Evolutionary conservation across 2,113 vertebrate genomes (phyloP).

Genomic region (Uria aalge): DNA sequence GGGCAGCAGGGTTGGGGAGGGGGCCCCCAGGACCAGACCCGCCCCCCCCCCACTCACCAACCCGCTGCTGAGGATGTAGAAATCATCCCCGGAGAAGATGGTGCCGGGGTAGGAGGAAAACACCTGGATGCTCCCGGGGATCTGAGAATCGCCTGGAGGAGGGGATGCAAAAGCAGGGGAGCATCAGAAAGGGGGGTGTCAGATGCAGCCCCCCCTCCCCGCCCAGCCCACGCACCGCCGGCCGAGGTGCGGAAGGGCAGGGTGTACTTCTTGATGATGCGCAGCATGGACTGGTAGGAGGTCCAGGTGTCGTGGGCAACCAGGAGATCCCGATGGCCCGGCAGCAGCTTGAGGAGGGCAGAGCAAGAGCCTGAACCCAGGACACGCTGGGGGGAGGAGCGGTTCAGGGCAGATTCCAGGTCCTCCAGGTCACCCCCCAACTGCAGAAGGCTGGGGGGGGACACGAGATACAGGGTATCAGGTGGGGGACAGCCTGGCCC

Average conservation of each 20-base stretch:
- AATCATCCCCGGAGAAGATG: constrained; percentile 93
- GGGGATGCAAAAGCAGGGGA: background rate
- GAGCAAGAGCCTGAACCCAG: constrained; percentile 92
- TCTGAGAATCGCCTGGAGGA: constrained; percentile 61
- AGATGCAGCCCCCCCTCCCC: background rate
- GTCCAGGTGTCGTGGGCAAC: constrained; percentile 94
- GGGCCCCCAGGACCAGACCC: background rate
- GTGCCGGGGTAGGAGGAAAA: constrained; percentile 94
- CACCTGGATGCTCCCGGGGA: constrained; percentile 80
- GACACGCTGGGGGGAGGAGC: constrained; percentile 59
- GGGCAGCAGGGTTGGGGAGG: background rate
- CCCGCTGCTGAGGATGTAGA: constrained; percentile 91
- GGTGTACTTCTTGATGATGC: constrained; percentile 90
- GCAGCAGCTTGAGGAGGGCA: constrained; percentile 91
- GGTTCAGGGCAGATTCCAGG: constrained; percentile 88
- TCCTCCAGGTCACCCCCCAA: constrained; percentile 91
- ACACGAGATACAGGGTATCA: accelerated
- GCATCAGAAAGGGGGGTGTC: background rate
- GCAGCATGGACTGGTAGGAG: constrained; percentile 90
- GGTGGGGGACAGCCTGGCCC: background rate
- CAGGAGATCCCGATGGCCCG: constrained; percentile 82
- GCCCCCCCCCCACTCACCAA: constrained; percentile 79
- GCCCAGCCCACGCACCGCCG: constrained; percentile 66
- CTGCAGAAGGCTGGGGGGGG: constrained; percentile 82
- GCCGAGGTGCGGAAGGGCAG: constrained; percentile 80